Percentiles rank a stretch among this genome's conserved stretches.
These are phyloP conservation scores for Mantis religiosa DNA, from an alignment of 2,888 invertebrate genomes.

Conservation along the genomic window DNA sequence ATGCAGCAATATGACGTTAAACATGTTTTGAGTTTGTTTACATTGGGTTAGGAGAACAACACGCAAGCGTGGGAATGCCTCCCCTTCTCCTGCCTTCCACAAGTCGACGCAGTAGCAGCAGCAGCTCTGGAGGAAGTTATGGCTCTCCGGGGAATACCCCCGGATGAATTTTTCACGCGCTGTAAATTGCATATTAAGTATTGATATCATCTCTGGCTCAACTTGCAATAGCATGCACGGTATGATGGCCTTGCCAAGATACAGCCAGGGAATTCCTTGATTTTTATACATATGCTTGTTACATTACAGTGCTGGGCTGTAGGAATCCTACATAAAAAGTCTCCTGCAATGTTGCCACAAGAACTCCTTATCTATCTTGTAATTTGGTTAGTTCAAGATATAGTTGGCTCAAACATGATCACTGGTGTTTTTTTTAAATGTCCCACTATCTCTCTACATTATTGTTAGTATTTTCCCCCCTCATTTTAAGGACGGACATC, in stretches of 20 bases:
- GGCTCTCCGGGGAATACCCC: conserved; percentile 18
- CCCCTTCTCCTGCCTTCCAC: not conserved
- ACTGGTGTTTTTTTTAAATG: too few relatives aligned
- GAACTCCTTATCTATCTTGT: too few relatives aligned
- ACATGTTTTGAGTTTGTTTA: not conserved
- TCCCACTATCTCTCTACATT: too few relatives aligned
- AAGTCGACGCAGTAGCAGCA: not conserved
- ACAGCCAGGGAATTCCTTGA: conserved; percentile 21
- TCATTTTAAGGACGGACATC: too few relatives aligned
- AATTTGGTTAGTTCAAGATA: too few relatives aligned
- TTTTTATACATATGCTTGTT: conserved; percentile 25
- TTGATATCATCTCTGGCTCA: conserved; percentile 28
- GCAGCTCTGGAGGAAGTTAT: conserved; percentile 18
- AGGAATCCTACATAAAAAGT: not conserved
- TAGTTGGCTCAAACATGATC: too few relatives aligned
- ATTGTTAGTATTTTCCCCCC: too few relatives aligned
- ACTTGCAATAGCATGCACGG: not conserved
- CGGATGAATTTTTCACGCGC: conserved; percentile 29
- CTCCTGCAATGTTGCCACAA: not conserved
- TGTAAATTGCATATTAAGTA: conserved; percentile 33
- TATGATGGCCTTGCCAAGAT: conserved; percentile 18
- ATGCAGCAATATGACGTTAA: too few relatives aligned
- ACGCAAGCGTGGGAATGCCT: not conserved
- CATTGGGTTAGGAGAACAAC: not conserved
- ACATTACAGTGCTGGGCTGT: not conserved